Evolutionary conservation across 2,888 invertebrate genomes (phyloP).

Genomic region (Papilio protenor): DNA sequence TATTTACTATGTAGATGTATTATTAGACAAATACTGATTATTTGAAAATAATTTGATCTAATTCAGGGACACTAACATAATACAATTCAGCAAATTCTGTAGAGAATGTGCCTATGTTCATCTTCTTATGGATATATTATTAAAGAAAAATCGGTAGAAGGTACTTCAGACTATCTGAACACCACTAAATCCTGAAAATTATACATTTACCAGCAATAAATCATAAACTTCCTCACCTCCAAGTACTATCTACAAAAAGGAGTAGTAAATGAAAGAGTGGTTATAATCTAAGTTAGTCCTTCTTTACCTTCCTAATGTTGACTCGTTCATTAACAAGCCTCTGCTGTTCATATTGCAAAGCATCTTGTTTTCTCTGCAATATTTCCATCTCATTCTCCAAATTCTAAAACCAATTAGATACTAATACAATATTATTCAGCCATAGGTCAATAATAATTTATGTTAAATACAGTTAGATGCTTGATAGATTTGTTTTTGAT

Average conservation of each 20-base stretch:
- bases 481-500: too few relatives aligned
- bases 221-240: not conserved
- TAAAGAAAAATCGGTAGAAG: not conserved
- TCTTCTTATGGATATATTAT: not conserved
- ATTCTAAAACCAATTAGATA: constrained; percentile 55
- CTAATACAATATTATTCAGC: not conserved
- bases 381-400: constrained; percentile 71
- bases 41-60: not conserved
- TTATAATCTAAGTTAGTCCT: not conserved
- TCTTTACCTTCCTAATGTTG: constrained; percentile 49
- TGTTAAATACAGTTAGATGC: too few relatives aligned
- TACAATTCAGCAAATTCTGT: not conserved
- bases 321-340: constrained; percentile 49
- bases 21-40: not conserved
- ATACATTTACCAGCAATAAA: not conserved
- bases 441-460: not conserved
- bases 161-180: not conserved
- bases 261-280: not conserved
- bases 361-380: constrained; percentile 69
- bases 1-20: not conserved
- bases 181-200: not conserved
- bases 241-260: not conserved
- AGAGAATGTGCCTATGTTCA: not conserved
- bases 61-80: not conserved
- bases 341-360: constrained; percentile 70